Base-by-base conservation (phyloP, 2,113 vertebrate genomes). In the Junco hyemalis region DNA sequence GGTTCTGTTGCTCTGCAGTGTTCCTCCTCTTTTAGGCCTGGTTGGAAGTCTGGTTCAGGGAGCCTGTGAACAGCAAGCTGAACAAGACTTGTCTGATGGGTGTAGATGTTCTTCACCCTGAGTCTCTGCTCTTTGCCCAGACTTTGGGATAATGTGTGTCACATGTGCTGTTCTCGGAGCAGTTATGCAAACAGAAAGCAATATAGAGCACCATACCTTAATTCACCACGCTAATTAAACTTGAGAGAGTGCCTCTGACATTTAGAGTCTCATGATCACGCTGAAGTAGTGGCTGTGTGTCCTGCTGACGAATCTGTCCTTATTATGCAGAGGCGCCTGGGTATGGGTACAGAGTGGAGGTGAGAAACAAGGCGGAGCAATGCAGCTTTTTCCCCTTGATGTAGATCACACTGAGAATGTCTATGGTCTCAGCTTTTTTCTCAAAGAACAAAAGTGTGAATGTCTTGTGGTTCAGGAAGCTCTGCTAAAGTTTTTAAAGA, bases 171-270 rank as follows among this genome's bases (percentile, higher is more conserved):
- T 25, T 87, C 36, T 59, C 2, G 3, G 76, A 84, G 83, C 77
- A 78, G 14, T 95, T 93, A 93, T 56, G 80, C 92, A 93, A 91
- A 93, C 69, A 86, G 42, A 82, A 57, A 65, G 85, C 24, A 54
- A n/a, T 88, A 42, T 44, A 66, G 60, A 96, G 18, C 66, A 61
- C 33, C 26, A 16, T 80, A 60, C 69, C 64, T 93, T 94, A 88
- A 83, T 94, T 93, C 82, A 83, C 80, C 88, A 92, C 1, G 2
- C 59, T 90, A 88, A 96, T 96, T 96, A 92, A 92, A 78, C 56
- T 77, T 92, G 51, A 90, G 65, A 91, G 74, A 84, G 35, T 31
- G 31, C 20, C 35, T 80, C 76, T 94, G 92, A 83, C 73, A 45
- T 80, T 66, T 45, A 71, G 85, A 84, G 66, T 97, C 95, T 88